Evolutionary conservation across 2,113 vertebrate species (phyloP).

Genomic region (Brienomyrus brachyistius): DNA sequence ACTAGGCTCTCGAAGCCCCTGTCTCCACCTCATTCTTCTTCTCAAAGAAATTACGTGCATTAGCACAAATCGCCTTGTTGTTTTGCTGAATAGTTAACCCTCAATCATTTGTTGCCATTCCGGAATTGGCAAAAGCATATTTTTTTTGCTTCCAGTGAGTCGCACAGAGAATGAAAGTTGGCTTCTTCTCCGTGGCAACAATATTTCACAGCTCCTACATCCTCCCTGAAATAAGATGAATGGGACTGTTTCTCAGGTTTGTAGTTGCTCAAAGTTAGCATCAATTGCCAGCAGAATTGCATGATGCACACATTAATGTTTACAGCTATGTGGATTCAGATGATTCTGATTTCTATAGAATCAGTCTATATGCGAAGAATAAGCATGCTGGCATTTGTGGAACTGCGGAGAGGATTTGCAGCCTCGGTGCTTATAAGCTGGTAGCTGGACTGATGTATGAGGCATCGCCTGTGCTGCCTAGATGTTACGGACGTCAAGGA

Average conservation of each 20-base stretch:
- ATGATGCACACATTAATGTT: neutral
- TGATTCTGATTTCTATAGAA: neutral
- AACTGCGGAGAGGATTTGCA: neutral
- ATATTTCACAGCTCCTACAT: neutral
- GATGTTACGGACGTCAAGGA: neutral
- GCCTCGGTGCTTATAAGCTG: neutral
- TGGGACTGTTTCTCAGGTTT: neutral
- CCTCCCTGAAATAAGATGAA: neutral
- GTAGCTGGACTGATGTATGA: neutral
- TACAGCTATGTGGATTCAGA: neutral
- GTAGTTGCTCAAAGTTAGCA: neutral
- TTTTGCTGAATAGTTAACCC: constrained; percentile 33
- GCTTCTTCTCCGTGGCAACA: neutral
- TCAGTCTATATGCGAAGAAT: neutral
- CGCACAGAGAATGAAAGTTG: neutral
- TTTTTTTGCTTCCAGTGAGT: neutral
- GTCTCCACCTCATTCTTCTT: constrained; percentile 40
- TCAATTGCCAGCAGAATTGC: neutral
- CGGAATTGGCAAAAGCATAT: constrained; percentile 33
- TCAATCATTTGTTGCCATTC: constrained; percentile 31
- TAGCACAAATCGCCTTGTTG: constrained; percentile 46
- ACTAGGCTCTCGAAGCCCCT: constrained; percentile 32
- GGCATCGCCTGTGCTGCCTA: neutral
- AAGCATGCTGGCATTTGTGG: neutral
- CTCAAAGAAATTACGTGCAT: constrained; percentile 59